These are phyloP conservation scores for Noctua janthina DNA, from an alignment of 2,888 invertebrate species.

Conservation along the genomic window DNA sequence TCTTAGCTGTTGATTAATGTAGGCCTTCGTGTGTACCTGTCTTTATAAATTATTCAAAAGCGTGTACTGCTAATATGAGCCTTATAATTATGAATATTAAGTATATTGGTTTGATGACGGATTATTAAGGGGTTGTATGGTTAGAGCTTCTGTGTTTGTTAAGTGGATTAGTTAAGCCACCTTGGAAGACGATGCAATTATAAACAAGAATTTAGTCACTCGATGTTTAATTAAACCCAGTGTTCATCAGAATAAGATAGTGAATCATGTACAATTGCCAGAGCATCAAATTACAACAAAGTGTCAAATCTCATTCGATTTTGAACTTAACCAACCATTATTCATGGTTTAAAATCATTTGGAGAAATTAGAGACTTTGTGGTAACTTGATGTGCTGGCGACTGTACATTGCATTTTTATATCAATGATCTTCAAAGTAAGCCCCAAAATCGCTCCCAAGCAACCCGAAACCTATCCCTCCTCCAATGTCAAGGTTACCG, in stretches of 20 bases:
- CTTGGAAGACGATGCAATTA: not conserved
- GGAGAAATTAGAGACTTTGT: too few relatives aligned
- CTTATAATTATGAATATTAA: conserved; percentile 49
- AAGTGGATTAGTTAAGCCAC: conserved; percentile 9
- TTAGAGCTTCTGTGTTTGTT: conserved; percentile 1
- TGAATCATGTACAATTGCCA: not conserved
- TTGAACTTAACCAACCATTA: too few relatives aligned
- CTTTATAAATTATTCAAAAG: conserved; percentile 70
- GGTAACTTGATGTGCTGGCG: too few relatives aligned
- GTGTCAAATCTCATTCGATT: too few relatives aligned
- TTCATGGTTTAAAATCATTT: too few relatives aligned
- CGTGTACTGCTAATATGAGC: conserved; percentile 31
- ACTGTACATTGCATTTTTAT: not conserved
- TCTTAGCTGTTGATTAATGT: conserved; percentile 80
- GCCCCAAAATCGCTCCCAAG: not conserved
- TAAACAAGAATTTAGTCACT: not conserved
- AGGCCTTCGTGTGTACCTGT: conserved; percentile 66
- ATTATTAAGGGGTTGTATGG: conserved; percentile 30
- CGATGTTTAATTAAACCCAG: not conserved
- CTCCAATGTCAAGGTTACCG: not conserved
- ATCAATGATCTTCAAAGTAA: not conserved
- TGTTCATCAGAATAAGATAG: not conserved
- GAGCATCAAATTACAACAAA: too few relatives aligned
- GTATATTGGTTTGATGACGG: conserved; percentile 28
- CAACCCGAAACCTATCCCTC: not conserved